These are phyloP conservation scores for Fabriciana adippe DNA, from an alignment of 2,888 invertebrate genomes.

Conservation along the genomic window DNA sequence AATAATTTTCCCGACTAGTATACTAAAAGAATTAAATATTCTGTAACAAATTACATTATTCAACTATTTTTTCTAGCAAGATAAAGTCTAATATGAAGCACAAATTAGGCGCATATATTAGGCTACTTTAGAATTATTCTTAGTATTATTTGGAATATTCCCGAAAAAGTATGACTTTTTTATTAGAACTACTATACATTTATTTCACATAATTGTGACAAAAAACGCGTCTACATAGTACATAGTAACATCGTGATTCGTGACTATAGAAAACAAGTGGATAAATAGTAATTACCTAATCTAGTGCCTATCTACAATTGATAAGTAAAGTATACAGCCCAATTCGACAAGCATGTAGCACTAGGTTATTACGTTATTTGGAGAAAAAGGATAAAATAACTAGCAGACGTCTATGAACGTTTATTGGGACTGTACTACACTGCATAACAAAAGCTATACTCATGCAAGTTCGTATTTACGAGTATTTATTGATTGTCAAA, in stretches of 20 bases:
- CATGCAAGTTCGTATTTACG: neutral
- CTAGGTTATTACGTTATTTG: slow-evolving; percentile 37
- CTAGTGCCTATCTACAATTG: neutral
- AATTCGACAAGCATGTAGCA: slow-evolving; percentile 16
- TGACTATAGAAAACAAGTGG: neutral
- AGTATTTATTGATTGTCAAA: neutral
- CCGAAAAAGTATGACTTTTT: no score
- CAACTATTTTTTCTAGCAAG: no score
- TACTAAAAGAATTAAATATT: no score
- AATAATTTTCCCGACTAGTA: no score
- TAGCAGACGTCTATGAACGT: slow-evolving; percentile 35
- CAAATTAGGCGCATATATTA: no score
- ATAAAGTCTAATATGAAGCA: no score
- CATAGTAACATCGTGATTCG: no score
- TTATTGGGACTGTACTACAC: slow-evolving; percentile 15
- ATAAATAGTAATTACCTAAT: neutral
- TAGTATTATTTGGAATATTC: no score
- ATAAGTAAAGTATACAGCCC: slow-evolving; percentile 1
- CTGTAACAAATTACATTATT: no score
- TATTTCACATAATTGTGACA: neutral
- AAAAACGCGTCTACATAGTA: neutral
- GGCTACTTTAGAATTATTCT: no score
- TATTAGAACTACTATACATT: no score
- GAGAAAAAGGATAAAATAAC: slow-evolving; percentile 33
- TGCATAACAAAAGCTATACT: slow-evolving; percentile 2